Conservation (phyloP, 2,113 vertebrate genomes). For the Apteryx owenii region DNA sequence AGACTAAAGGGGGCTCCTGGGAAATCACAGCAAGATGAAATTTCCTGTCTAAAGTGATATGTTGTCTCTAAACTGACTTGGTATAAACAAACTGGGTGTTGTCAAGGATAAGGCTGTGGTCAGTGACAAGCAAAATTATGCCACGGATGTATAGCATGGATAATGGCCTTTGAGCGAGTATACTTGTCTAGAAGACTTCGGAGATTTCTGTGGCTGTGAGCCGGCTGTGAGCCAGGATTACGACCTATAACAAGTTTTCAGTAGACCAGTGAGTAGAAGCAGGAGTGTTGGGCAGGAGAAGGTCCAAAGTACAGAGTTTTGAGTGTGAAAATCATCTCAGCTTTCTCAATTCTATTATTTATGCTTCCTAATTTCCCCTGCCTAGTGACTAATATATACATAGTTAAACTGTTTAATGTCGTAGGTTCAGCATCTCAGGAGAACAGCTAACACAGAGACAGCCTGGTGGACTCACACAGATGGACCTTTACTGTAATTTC, state of each 20-base stretch:
- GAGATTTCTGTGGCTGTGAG: neutral
- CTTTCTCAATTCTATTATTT: neutral
- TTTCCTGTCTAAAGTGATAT: neutral
- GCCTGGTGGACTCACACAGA: neutral
- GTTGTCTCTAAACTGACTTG: neutral
- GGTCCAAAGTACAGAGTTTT: neutral
- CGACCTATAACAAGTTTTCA: neutral
- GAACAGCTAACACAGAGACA: neutral
- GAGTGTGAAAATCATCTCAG: neutral
- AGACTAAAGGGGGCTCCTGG: neutral
- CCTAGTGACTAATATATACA: neutral
- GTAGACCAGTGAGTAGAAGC: neutral
- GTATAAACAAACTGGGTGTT: neutral
- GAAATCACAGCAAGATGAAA: neutral
- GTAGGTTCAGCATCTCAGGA: neutral
- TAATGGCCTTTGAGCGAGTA: neutral
- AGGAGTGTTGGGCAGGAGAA: neutral
- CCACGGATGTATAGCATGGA: neutral
- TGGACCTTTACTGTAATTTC: neutral
- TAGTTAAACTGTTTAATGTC: neutral
- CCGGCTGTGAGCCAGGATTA: neutral
- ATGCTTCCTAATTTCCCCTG: neutral
- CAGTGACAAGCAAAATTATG: neutral
- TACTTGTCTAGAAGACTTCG: rapidly evolving
- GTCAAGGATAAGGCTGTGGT: neutral